Conservation (phyloP, 2,797 vertebrate species). For the Acipenser transmontanus region DNA sequence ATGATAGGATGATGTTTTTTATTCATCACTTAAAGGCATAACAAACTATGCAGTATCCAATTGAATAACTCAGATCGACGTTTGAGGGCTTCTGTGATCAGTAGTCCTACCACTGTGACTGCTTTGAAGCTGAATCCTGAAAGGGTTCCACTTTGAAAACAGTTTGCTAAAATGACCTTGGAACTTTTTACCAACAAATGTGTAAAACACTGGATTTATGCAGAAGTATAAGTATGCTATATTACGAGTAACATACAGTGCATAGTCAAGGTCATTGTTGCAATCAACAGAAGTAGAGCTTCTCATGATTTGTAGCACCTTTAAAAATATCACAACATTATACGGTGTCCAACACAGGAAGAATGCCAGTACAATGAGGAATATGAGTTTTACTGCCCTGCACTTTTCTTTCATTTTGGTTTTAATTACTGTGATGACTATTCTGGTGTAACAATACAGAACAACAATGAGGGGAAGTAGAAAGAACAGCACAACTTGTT, state of each 20-base stretch:
- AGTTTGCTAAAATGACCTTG: conserved; percentile 55
- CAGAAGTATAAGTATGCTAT: conserved; percentile 67
- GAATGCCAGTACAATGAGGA: conserved; percentile 61
- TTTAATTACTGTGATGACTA: conserved; percentile 52
- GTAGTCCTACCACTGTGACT: conserved; percentile 50
- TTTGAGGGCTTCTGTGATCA: conserved; percentile 47
- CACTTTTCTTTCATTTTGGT: conserved; percentile 60
- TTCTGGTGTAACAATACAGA: conserved; percentile 60
- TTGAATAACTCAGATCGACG: conserved; percentile 7
- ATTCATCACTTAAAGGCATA: no score
- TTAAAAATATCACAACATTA: conserved; percentile 56
- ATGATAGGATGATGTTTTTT: no score
- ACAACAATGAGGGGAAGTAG: conserved; percentile 54
- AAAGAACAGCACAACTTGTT: conserved; percentile 65
- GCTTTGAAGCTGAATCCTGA: conserved; percentile 38
- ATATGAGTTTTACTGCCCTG: conserved; percentile 61
- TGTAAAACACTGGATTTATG: conserved; percentile 68
- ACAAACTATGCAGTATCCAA: no score
- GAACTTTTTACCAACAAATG: conserved; percentile 70
- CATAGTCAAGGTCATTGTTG: conserved; percentile 38
- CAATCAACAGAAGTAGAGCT: fast-evolving
- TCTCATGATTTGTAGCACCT: conserved; percentile 30
- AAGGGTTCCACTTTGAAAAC: conserved; percentile 38
- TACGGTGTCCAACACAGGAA: conserved; percentile 69
- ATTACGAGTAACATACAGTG: conserved; percentile 54